Base-by-base conservation (phyloP, 2,888 invertebrate genomes). In the Drosophila cognata region DNA sequence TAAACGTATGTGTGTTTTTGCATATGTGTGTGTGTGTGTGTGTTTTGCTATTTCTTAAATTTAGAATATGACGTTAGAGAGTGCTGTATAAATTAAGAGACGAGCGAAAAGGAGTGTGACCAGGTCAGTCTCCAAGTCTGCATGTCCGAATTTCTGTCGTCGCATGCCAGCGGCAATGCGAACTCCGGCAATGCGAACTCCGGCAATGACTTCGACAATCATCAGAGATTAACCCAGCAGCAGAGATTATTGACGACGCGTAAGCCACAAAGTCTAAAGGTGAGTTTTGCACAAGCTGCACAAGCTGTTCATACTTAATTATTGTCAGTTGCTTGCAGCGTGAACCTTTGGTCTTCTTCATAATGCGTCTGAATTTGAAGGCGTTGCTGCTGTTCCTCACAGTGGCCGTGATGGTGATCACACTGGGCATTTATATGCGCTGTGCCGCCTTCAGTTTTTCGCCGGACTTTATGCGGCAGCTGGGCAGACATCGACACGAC, bases 301-400 rank as follows among this genome's bases (percentile, higher is more conserved):
- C n/a, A 31, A 31, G 0, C 10, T 21, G 3, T 31, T 2, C 6
- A 16, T 50, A 57, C n/a, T 29, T 16, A 41, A 55, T n/a, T 41
- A 1, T 28, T 41, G 2, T 7, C 29, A 13, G 7, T 56, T 4
- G 7, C 6, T 71, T 79, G 48, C 84, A 93, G 92, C 89, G 89
- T 36, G 92, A 92, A 68, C 92, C 93, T 56, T 77, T 93, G 65
- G 91, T 93, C 69, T 94, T 94, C 93, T 95, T 96, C 94, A 96
- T 96, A 94, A 92, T 96, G 95, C 95, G 97, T 83, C 93, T 97
- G 89, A 97, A 97, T 93, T 94, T 97, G 92, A 97, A 97, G 93
- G 94, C 95, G 90, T 94, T 96, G 78, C 94, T 97, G 79, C 93
- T 96, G 73, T 94, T 95, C 83, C 94, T 96, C 53, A 95, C 95